Evolutionary conservation across 2,888 invertebrate genomes (phyloP), one percentile per base, ranked within the genome.

Genomic region (Physocephala rufipes): DNA sequence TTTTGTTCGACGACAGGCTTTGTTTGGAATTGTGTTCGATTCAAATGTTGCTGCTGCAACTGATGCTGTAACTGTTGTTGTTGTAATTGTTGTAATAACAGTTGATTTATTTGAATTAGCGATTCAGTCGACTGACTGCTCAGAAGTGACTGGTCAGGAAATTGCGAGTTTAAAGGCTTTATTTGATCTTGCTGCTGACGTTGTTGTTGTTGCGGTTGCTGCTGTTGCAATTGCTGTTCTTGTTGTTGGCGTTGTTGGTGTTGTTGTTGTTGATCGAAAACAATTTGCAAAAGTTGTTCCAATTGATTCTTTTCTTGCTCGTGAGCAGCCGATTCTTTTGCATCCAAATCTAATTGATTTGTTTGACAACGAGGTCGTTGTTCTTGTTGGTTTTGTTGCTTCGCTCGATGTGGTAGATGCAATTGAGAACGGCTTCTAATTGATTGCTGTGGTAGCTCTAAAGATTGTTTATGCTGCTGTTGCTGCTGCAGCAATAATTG

Each of bases 401-500:
- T 36, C 36, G 4, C 36, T 36, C 9, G 36, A 4, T 36, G 36
- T 36, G 36, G 36, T 9, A 9, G 4, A 36, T 36, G 4, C 9
- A 36, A 36, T 4, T 36, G 36, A 4, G 36, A 36, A 7, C 9
- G 36, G 36, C 9, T 36, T 36, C 36, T 36, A 7, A 36, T 36
- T 9, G 9, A 36, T 4, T 55, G 19, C 55, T 28, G 16, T 43
- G 36, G 62, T 5, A 21, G 21, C 19, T 62, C 21, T 19, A 24
- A 15, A 13, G 19, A 21, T 24, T 1, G 30, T 15, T 36, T 21
- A 15, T 19, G 45, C 24, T 36, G 62, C 62, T 19, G 45, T 16
- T 21, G 62, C 36, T 63, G 47, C 63, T 16, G 5, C 63, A 12
- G 45, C 47, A 63, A 47, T 26, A 47, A 51, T 21, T 51, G 51